These are phyloP conservation scores for Pomacea maculata DNA, from an alignment of 1,140 invertebrate species.

Conservation along the genomic window DNA sequence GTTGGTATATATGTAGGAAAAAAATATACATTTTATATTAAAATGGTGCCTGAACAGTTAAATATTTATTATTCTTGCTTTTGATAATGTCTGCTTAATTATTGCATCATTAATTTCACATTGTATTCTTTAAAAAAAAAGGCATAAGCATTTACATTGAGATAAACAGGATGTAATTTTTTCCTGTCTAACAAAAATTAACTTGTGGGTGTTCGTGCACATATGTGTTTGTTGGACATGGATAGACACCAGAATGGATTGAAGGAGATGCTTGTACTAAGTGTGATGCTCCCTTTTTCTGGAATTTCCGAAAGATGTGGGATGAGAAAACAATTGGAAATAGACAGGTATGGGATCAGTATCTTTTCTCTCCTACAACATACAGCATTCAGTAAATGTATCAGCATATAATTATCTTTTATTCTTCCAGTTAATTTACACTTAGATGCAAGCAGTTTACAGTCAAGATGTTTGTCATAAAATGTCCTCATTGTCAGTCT, in stretches of 20 bases:
- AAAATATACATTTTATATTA: not conserved
- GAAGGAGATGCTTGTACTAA: slow-evolving; percentile 93
- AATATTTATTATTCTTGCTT: too few species aligned
- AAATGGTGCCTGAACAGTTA: too few species aligned
- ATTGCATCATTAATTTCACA: too few species aligned
- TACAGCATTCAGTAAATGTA: too few species aligned
- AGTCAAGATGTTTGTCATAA: not conserved
- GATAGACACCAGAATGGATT: slow-evolving; percentile 89
- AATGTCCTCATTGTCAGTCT: too few species aligned
- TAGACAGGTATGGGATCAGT: slow-evolving; percentile 70
- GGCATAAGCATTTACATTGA: not conserved
- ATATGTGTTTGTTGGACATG: slow-evolving; percentile 15
- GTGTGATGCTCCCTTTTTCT: slow-evolving; percentile 95
- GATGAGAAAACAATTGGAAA: slow-evolving; percentile 91
- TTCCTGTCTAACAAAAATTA: not conserved
- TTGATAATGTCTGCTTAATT: too few species aligned
- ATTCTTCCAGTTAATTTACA: not conserved
- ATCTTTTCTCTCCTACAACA: too few species aligned
- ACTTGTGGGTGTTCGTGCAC: not conserved
- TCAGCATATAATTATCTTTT: not conserved
- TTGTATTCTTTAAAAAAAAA: not conserved
- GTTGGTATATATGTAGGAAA: not conserved
- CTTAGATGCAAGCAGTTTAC: not conserved
- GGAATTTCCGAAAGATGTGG: slow-evolving; percentile 98
- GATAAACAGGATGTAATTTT: not conserved